These are phyloP conservation scores for Diarsia brunnea DNA, from an alignment of 2,888 invertebrate genomes.

Conservation along the genomic window DNA sequence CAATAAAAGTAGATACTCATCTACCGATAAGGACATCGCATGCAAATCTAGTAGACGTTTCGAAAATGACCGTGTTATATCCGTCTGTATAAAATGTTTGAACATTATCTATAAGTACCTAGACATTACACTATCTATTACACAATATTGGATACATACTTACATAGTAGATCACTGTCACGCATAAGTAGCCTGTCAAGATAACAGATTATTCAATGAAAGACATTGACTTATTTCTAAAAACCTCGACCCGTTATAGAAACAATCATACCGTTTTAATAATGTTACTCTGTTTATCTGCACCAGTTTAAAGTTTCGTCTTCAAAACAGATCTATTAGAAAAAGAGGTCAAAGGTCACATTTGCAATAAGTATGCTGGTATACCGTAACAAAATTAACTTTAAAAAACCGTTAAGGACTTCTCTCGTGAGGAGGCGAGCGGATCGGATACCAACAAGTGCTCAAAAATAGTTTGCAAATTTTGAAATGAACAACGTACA, in stretches of 20 bases:
- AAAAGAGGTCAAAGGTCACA: not conserved
- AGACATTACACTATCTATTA: constrained; percentile 26
- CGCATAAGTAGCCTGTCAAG: constrained; percentile 5
- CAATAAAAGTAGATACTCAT: not conserved
- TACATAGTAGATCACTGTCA: constrained; percentile 28
- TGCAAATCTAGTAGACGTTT: not conserved
- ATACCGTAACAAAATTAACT: too few species aligned
- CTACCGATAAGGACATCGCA: not conserved
- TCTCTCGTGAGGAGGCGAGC: not conserved
- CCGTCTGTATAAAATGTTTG: not conserved
- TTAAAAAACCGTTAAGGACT: too few species aligned
- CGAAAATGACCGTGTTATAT: not conserved
- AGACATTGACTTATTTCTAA: constrained; percentile 23
- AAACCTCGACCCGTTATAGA: not conserved
- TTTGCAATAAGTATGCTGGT: too few species aligned
- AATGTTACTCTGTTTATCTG: not conserved
- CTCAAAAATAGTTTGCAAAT: not conserved
- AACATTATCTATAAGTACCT: not conserved
- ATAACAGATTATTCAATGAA: constrained; percentile 30
- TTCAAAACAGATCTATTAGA: not conserved
- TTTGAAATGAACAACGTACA: not conserved
- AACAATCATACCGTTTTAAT: not conserved
- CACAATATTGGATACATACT: constrained; percentile 25
- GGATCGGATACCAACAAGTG: not conserved
- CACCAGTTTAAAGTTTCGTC: not conserved